Evolutionary conservation across 2,113 vertebrate species (phyloP).

Genomic region (Platysteira castanea): DNA sequence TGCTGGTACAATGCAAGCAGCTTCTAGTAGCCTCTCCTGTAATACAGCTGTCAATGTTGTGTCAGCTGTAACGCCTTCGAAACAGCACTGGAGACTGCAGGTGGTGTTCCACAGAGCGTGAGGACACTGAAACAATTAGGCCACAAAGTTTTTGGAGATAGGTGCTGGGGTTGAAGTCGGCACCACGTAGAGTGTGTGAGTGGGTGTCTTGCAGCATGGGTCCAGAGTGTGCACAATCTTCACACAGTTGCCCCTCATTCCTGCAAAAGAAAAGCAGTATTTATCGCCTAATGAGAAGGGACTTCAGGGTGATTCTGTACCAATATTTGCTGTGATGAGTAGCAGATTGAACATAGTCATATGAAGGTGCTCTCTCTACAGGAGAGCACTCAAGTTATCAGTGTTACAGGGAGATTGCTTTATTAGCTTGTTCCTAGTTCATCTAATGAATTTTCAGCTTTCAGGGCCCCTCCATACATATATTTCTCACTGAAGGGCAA

Average conservation of each 20-base stretch:
- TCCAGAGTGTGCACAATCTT: not conserved
- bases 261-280: not conserved
- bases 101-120: not conserved
- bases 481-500: conserved; percentile 14
- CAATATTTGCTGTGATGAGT: not conserved
- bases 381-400: not conserved
- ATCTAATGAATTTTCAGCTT: conserved; percentile 40
- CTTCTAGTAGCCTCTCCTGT: not conserved
- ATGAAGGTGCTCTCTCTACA: not conserved
- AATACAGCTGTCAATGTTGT: not conserved
- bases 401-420: not conserved
- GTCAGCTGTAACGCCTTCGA: not conserved
- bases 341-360: not conserved
- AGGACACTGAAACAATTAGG: not conserved
- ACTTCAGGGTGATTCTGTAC: not conserved
- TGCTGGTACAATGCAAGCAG: not conserved
- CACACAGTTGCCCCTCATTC: not conserved
- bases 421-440: not conserved
- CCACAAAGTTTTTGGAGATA: not conserved
- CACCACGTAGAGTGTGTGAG: fast-evolving
- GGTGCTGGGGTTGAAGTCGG: not conserved
- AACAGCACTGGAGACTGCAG: not conserved
- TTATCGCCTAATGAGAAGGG: not conserved
- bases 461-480: not conserved
- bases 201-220: not conserved